Evolutionary conservation across 2,113 vertebrate genomes (phyloP).

Genomic region (Suncus etruscus): DNA sequence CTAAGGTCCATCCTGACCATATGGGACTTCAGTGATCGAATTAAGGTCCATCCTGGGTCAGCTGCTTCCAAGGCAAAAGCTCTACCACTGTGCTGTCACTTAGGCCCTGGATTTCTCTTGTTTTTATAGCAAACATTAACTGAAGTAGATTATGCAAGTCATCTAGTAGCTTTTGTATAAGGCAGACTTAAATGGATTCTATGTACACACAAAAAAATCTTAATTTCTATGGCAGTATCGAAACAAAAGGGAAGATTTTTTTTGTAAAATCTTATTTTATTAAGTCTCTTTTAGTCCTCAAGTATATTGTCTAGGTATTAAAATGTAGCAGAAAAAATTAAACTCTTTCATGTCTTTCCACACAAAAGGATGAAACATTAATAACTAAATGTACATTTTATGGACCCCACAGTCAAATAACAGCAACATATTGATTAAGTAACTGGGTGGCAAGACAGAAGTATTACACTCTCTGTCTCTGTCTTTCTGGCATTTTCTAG

Average conservation of each 20-base stretch:
- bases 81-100: too few species aligned
- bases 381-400: conserved; percentile 19
- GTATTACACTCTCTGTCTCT: conserved; percentile 30
- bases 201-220: not conserved
- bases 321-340: conserved; percentile 13
- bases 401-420: not conserved
- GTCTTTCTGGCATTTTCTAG: not conserved
- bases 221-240: not conserved
- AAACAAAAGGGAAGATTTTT: conserved; percentile 1
- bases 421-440: not conserved
- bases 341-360: not conserved
- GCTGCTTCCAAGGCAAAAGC: too few species aligned
- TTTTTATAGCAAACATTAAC: not conserved
- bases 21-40: too few species aligned
- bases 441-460: not conserved
- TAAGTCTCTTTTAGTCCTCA: not conserved
- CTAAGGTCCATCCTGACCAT: too few species aligned
- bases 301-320: conserved; percentile 35
- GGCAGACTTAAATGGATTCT: conserved; percentile 12
- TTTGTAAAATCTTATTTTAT: not conserved
- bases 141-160: conserved; percentile 25
- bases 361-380: not conserved
- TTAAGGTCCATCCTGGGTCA: too few species aligned
- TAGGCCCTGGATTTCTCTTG: not conserved
- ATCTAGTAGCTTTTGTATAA: conserved; percentile 1